phyloP scores from a whole-genome alignment of 1,140 invertebrate species.

The Diploscapter pachys region DNA sequence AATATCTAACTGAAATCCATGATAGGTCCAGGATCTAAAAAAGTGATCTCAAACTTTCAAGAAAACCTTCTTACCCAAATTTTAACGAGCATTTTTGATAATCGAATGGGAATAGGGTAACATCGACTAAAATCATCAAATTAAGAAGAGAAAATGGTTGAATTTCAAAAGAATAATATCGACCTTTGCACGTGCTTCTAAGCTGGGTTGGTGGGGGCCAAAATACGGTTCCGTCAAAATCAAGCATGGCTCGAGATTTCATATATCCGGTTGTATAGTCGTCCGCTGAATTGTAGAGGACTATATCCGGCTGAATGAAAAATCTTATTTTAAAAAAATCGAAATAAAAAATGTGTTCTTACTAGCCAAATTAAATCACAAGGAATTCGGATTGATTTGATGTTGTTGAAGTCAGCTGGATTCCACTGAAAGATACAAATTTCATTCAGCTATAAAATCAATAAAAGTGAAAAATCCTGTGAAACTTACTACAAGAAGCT shows the following conservation, averaged over 20 bases:
- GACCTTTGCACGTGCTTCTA: constrained; percentile 60
- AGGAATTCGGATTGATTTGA: constrained; percentile 87
- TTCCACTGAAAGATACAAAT: constrained; percentile 69
- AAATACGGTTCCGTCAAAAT: constrained; percentile 61
- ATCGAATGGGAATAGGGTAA: constrained; percentile 64
- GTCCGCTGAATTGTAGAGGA: constrained; percentile 61
- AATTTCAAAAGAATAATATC: neutral
- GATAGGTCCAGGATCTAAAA: constrained; percentile 81
- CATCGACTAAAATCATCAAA: constrained; percentile 53
- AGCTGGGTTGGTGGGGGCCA: constrained; percentile 63
- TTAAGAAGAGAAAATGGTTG: neutral
- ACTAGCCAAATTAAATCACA: constrained; percentile 46
- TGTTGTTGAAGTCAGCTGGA: constrained; percentile 84
- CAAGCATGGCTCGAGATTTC: constrained; percentile 62
- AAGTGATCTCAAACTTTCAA: too few relatives aligned
- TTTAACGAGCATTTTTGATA: constrained; percentile 62
- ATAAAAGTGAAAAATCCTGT: too few relatives aligned
- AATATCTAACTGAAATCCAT: constrained; percentile 68
- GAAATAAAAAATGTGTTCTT: too few relatives aligned
- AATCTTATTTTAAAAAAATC: too few relatives aligned
- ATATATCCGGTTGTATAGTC: constrained; percentile 63
- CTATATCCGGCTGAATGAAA: constrained; percentile 36
- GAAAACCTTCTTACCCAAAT: constrained; percentile 67
- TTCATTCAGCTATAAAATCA: too few relatives aligned
- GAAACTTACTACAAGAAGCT: constrained; percentile 68